Conservation (phyloP, 2,113 vertebrate genomes). For the Actenoides lindsayi region DNA sequence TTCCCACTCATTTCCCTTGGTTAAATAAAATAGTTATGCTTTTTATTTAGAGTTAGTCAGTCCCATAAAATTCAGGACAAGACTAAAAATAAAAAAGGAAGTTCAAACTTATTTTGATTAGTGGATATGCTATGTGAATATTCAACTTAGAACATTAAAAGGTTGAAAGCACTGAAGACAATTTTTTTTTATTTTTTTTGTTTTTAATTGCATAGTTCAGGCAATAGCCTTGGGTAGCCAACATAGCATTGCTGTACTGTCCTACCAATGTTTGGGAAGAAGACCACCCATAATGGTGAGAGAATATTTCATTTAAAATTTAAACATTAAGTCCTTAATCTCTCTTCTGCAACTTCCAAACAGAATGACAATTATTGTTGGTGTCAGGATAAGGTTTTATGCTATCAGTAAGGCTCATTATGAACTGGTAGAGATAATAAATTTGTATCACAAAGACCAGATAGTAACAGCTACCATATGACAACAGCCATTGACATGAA, state of each 20-base stretch:
- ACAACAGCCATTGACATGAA: neutral
- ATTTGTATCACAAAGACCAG: constrained; percentile 30
- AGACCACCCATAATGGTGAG: constrained; percentile 55
- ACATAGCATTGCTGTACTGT: neutral
- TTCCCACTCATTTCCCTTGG: constrained; percentile 59
- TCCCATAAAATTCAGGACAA: constrained; percentile 23
- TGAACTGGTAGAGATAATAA: neutral
- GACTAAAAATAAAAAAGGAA: constrained; percentile 31
- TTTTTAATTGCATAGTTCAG: neutral
- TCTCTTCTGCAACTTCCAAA: neutral
- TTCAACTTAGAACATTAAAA: neutral
- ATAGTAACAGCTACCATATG: neutral
- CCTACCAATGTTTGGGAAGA: neutral
- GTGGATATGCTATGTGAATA: neutral
- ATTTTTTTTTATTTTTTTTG: neutral
- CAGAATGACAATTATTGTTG: constrained; percentile 3
- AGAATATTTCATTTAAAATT: constrained; percentile 42
- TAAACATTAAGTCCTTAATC: constrained; percentile 35
- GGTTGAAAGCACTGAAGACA: neutral
- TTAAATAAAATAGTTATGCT: constrained; percentile 63
- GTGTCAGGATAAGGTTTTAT: neutral
- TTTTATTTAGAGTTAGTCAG: constrained; percentile 15
- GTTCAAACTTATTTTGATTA: constrained; percentile 11
- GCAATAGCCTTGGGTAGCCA: neutral
- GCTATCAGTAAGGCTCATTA: neutral